Evolutionary conservation across 53 echinoderm and acorn worm genomes (phyloP).

Genomic region (Astropecten irregularis): DNA sequence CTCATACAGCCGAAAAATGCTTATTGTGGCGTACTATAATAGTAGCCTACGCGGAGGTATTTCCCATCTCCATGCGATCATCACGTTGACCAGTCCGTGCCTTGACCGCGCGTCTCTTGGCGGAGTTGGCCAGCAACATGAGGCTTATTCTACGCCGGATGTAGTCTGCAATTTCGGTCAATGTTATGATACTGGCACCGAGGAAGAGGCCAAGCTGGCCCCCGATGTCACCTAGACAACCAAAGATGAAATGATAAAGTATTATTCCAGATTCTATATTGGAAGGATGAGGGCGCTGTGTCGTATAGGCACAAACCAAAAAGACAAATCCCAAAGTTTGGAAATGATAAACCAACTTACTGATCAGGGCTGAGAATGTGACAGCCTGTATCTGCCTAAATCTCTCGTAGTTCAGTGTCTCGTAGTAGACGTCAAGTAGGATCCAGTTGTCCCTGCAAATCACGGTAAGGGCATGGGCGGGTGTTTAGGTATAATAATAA

Average conservation of each 20-base stretch:
- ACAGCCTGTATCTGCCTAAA: slow-evolving; percentile 44
- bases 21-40: too few species aligned
- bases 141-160: neutral
- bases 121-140: neutral
- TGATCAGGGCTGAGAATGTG: slow-evolving; percentile 52
- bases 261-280: neutral
- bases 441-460: slow-evolving; percentile 34
- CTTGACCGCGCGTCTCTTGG: neutral
- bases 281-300: too few species aligned
- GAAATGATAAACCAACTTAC: slow-evolving; percentile 15
- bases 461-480: too few species aligned
- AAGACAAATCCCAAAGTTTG: neutral
- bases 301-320: neutral
- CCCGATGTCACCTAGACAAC: slow-evolving; percentile 14
- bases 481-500: neutral
- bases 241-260: too few species aligned
- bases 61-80: neutral
- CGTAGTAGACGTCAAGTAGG: slow-evolving; percentile 46
- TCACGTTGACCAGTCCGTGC: neutral
- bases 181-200: slow-evolving; percentile 46
- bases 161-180: slow-evolving; percentile 27
- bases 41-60: too few species aligned
- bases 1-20: too few species aligned
- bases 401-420: slow-evolving; percentile 43
- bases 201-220: slow-evolving; percentile 50